Percentiles rank a stretch among this genome's conserved stretches.
These are phyloP conservation scores for Melipona bicolor DNA, from an alignment of 2,888 invertebrate genomes.

Conservation along the genomic window DNA sequence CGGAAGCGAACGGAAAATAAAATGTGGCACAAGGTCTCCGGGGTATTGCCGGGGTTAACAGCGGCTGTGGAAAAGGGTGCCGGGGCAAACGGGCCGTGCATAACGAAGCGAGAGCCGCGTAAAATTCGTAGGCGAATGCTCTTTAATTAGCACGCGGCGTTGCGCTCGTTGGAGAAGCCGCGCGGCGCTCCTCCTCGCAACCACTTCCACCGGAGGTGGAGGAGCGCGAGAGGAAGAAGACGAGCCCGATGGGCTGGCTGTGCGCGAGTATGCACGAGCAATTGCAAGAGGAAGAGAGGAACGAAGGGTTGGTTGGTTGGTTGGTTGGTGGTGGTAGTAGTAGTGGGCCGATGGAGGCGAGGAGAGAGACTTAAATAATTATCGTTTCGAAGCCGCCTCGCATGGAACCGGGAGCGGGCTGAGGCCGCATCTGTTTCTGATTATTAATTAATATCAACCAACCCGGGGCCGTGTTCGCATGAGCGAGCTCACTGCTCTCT, in stretches of 20 bases:
- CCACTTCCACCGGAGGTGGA: slow-evolving; percentile 7
- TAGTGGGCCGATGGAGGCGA: slow-evolving; percentile 52
- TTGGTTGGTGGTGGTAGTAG: not conserved
- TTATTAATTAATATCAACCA: slow-evolving; percentile 84
- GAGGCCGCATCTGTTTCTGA: slow-evolving; percentile 83
- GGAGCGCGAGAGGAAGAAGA: slow-evolving; percentile 15
- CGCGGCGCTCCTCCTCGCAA: not conserved
- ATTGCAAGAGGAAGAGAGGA: slow-evolving; percentile 39
- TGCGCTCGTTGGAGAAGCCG: slow-evolving; percentile 47
- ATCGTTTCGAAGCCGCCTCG: slow-evolving; percentile 76
- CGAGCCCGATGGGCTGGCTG: not conserved
- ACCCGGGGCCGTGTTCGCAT: slow-evolving; percentile 75
- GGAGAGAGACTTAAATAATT: slow-evolving; percentile 81
- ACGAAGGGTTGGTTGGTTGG: slow-evolving; percentile 2
- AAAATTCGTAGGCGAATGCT: slow-evolving; percentile 78
- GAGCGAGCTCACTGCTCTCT: slow-evolving; percentile 72
- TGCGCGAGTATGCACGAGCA: slow-evolving; percentile 13
- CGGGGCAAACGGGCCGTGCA: slow-evolving; percentile 72
- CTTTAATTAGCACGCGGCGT: slow-evolving; percentile 80
- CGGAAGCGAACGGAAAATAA: slow-evolving; percentile 54
- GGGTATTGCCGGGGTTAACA: slow-evolving; percentile 64
- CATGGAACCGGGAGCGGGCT: slow-evolving; percentile 56
- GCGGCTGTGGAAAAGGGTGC: slow-evolving; percentile 62
- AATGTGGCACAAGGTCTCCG: slow-evolving; percentile 73
- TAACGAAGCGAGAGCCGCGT: slow-evolving; percentile 76